Base-by-base conservation (phyloP, 2,113 vertebrate species). In the Zeus faber region DNA sequence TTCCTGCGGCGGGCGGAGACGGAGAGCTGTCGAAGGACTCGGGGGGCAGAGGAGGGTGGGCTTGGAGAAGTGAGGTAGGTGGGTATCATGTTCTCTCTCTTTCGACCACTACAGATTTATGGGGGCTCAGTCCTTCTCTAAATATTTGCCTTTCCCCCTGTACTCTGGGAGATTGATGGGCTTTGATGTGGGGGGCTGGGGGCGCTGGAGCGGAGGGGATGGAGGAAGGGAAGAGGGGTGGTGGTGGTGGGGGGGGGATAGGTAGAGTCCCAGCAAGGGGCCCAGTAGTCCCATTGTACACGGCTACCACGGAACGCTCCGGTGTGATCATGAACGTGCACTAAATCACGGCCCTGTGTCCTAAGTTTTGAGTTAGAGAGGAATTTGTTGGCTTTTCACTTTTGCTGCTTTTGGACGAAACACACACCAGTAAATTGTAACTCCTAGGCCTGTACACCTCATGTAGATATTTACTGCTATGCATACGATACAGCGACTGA, bases 121-220 rank as follows among this genome's bases (percentile, higher is more conserved):
- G 85, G 84, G 78, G 84, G 72, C 87, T 88, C 80, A 74, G 85
- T 78, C 80, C 88, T 88, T 90, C 81, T 89, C 84, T 90, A 91
- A 91, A 90, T 89, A 90, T 91, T 90, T 90, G 87, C 85, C 87
- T 90, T 89, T 89, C 84, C 80, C 85, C 79, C 84, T 88, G 85
- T 87, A 88, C 73, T 69, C 76, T 64, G 77, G 77, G 87, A 88
- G 89, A 89, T 87, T 90, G 86, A 91, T 90, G 85, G 81, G 68
- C 84, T 89, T 88, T 89, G 86, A 89, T 85, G 85, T 86, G 76
- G 50, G 75, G 62, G 59, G 37, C 63, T 43, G 58, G 46, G 23
- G 37, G 51, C 11, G 31, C 8, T 3, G 13, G 4, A 11, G 29
- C 40, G 47, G 31, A 33, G 3, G 31, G 31, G 31, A 11, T 33